phyloP scores from a whole-genome alignment of 2,113 vertebrate genomes.

The Heliornis fulica region DNA sequence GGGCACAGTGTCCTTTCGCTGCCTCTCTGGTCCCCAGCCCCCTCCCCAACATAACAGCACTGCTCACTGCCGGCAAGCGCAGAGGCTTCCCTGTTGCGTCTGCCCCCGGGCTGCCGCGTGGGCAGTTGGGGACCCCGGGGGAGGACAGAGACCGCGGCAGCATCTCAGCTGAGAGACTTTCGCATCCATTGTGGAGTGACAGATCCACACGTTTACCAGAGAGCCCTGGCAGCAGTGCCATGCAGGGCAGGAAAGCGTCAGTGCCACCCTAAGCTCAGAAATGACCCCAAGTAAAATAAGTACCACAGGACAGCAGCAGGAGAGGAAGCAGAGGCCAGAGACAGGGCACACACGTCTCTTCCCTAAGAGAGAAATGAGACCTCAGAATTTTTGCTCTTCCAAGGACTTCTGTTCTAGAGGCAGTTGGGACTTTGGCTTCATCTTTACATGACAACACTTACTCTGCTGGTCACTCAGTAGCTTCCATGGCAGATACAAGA shows the following conservation, averaged over 20 bases:
- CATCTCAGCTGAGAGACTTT: neutral
- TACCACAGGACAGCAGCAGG: neutral
- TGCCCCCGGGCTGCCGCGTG: neutral
- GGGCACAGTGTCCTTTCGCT: neutral
- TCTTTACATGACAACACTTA: neutral
- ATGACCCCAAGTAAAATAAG: neutral
- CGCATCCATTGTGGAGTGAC: neutral
- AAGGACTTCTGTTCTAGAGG: neutral
- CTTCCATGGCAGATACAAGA: neutral
- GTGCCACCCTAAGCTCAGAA: neutral
- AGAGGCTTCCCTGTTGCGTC: rapidly evolving
- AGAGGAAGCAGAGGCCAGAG: neutral
- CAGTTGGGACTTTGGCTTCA: neutral
- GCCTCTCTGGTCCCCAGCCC: neutral
- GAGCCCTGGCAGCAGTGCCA: neutral
- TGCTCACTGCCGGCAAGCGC: rapidly evolving
- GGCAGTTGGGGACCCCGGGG: neutral
- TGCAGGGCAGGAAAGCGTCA: neutral
- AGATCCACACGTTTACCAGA: neutral
- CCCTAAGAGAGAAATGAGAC: neutral
- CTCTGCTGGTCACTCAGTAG: neutral
- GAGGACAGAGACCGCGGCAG: neutral
- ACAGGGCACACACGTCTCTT: neutral
- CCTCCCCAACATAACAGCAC: rapidly evolving
- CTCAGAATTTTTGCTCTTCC: neutral